Evolutionary conservation across 2,797 vertebrate genomes (phyloP), one percentile per base, ranked within the genome.

Genomic region (Pipistrellus pipistrellus): DNA sequence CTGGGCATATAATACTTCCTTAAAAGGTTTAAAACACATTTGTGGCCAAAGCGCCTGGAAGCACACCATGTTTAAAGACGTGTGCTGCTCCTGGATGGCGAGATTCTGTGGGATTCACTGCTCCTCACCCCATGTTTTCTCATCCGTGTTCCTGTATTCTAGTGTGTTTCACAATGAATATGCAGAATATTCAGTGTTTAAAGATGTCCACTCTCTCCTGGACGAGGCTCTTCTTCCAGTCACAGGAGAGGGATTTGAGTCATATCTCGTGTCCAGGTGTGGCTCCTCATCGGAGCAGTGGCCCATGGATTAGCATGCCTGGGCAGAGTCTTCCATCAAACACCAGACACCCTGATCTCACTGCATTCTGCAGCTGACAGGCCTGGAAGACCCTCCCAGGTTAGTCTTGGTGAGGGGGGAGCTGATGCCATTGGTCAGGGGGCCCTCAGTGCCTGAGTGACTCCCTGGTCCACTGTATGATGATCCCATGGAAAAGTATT

Each of bases 61-160:
- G 4, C 30, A 7, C 23, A 4, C 30, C 1, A 0, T 8, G 46
- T 27, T n/a, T 53, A 8, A 41, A 25, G 20, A 10, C 1, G 6
- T 8, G 17, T 9, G 44, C 4, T 23, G 5, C 35, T 44, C 51
- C 81, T n/a, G 55, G 62, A 80, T 8, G n/a, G 27, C 14, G 41
- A 51, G 84, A 15, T 12, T 51, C 48, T 4, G 0, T 27, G 53
- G 69, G 11, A 3, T 27, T 53, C 17, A 3, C 51, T 4, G 18
- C 23, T 53, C 30, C 75, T 38, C 1, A 1, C 0, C 1, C 59
- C 0, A 0, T 0, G 3, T 35, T 17, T 62, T 66, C n/a, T 62
- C 5, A 8, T 21, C 30, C 1, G 4, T 11, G 7, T 23, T 20
- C 27, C 53, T n/a, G 0, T 10, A 0, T 38, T 41, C 68, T 14